Conservation (phyloP, 2,113 vertebrate species). For the Poeciliopsis turrubarensis region DNA sequence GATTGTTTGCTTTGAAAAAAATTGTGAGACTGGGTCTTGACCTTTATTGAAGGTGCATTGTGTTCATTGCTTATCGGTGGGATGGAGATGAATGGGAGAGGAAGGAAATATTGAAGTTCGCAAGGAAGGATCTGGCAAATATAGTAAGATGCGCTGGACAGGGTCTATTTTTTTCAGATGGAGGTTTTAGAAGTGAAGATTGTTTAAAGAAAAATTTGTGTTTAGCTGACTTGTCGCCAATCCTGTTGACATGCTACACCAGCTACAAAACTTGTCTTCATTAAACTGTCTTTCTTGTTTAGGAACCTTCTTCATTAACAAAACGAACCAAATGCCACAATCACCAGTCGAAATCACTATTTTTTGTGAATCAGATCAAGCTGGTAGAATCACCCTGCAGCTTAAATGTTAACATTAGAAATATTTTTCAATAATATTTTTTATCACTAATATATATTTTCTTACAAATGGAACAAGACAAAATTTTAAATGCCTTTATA, state of each 20-base stretch:
- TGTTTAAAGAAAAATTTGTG: background rate
- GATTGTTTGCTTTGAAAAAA: conserved; percentile 5
- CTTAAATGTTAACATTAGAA: too few relatives aligned
- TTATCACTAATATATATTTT: too few relatives aligned
- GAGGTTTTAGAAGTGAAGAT: too few relatives aligned
- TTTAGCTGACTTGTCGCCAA: too few relatives aligned
- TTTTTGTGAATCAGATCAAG: too few relatives aligned
- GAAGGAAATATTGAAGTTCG: conserved; percentile 4
- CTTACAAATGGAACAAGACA: too few relatives aligned
- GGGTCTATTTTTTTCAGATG: background rate
- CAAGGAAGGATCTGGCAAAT: background rate
- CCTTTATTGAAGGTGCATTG: conserved; percentile 17
- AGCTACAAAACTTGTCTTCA: background rate
- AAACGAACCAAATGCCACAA: background rate
- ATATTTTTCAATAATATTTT: too few relatives aligned
- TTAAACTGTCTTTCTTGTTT: background rate
- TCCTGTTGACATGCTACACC: too few relatives aligned
- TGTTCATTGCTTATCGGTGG: conserved; percentile 29
- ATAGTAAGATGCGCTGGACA: background rate
- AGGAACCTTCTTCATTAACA: background rate
- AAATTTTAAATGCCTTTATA: background rate
- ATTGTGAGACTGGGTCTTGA: conserved; percentile 2
- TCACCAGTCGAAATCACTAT: too few relatives aligned
- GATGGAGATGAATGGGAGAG: conserved; percentile 9
- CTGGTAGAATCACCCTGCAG: too few relatives aligned